Percentiles rank a stretch among this genome's conserved stretches.
These are phyloP conservation scores for Stichopus horrens DNA, from an alignment of 53 echinoderm and acorn worm genomes.

Conservation along the genomic window DNA sequence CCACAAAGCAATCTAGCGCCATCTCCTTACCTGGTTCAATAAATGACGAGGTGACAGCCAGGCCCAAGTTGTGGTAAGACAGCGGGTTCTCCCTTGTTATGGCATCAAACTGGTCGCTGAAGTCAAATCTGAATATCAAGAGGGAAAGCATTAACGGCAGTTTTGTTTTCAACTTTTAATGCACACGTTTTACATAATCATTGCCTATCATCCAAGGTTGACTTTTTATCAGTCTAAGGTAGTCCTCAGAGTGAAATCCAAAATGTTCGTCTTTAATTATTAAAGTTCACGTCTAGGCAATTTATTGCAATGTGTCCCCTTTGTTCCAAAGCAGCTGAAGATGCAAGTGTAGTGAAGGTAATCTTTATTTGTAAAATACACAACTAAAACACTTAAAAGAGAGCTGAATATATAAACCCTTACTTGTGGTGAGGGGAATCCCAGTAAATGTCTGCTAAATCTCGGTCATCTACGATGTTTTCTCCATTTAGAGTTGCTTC, in stretches of 20 bases:
- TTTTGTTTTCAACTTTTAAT: background rate
- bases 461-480: conserved; percentile 52
- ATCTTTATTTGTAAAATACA: no score
- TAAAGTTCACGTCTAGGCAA: background rate
- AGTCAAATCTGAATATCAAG: conserved; percentile 75
- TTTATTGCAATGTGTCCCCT: background rate
- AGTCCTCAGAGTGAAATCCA: no score
- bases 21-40: conserved; percentile 76
- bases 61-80: conserved; percentile 89
- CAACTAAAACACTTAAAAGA: no score
- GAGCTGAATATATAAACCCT: background rate
- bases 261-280: background rate
- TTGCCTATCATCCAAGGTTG: background rate
- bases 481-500: background rate
- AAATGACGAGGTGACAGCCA: conserved; percentile 91
- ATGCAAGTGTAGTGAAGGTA: no score
- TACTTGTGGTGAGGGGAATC: conserved; percentile 90
- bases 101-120: conserved; percentile 80
- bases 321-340: background rate
- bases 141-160: background rate
- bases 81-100: conserved; percentile 88
- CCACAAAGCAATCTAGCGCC: no score
- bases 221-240: no score
- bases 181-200: background rate
- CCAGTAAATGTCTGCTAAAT: conserved; percentile 81